Evolutionary conservation across 2,797 vertebrate species (phyloP).

Genomic region (Enteromius paludinosus): DNA sequence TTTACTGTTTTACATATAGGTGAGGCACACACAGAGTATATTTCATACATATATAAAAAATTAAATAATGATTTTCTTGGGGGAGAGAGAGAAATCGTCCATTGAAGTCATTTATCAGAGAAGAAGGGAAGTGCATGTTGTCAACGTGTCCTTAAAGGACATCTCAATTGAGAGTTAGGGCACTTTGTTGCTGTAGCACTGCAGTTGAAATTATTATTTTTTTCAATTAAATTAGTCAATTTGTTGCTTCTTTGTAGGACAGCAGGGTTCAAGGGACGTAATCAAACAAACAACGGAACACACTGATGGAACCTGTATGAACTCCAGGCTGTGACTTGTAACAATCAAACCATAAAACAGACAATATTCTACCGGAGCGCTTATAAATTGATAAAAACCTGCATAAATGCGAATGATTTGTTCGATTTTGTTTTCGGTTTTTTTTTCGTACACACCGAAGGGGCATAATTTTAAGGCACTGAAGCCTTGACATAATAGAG

Average conservation of each 20-base stretch:
- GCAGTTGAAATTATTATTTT: constrained; percentile 62
- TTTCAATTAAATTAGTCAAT: constrained; percentile 51
- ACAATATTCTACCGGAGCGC: constrained; percentile 50
- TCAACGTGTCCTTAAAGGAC: constrained; percentile 79
- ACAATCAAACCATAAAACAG: constrained; percentile 34
- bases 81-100: constrained; percentile 64
- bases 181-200: constrained; percentile 70
- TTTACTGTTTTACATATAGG: constrained; percentile 80
- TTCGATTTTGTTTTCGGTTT: constrained; percentile 56
- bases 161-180: constrained; percentile 65
- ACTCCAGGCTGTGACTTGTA: constrained; percentile 49
- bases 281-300: constrained; percentile 72
- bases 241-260: constrained; percentile 70
- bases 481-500: constrained; percentile 86
- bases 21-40: constrained; percentile 87
- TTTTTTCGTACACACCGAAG: constrained; percentile 71
- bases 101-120: constrained; percentile 68
- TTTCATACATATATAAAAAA: constrained; percentile 80
- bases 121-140: constrained; percentile 80
- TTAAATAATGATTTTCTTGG: constrained; percentile 71
- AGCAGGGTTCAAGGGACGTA: constrained; percentile 59
- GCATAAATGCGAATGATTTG: constrained; percentile 66
- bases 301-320: constrained; percentile 59
- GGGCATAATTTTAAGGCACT: constrained; percentile 85
- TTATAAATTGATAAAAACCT: constrained; percentile 55